These are phyloP conservation scores for Etheostoma perlongum DNA, from an alignment of 2,797 vertebrate genomes.

Conservation along the genomic window DNA sequence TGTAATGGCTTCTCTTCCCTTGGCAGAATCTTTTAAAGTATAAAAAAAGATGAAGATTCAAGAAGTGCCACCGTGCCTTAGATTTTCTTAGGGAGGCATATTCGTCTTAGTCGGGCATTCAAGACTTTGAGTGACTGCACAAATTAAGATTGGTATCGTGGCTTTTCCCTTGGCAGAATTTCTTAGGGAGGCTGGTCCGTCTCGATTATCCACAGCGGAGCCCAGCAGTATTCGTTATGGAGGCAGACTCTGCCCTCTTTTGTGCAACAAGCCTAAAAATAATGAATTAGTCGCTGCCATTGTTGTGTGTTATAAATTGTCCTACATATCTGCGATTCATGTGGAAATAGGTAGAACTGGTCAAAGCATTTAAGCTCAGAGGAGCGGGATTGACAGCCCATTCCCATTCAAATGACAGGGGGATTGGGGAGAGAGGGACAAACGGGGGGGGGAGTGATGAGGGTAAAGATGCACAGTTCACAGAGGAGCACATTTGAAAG, in stretches of 20 bases:
- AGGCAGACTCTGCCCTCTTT: constrained; percentile 29
- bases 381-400: constrained; percentile 32
- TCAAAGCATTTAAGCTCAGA: constrained; percentile 39
- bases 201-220: constrained; percentile 13
- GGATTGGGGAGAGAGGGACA: constrained; percentile 8
- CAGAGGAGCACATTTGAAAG: constrained; percentile 69
- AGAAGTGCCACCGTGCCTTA: constrained; percentile 25
- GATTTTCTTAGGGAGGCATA: constrained; percentile 6
- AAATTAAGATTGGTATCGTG: no score
- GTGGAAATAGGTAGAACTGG: constrained; percentile 61
- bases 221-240: constrained; percentile 3
- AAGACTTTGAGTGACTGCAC: no score
- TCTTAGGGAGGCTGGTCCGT: background rate
- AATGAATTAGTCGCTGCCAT: constrained; percentile 41
- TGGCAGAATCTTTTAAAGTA: constrained; percentile 45
- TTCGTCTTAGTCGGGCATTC: no score
- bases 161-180: no score
- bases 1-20: constrained; percentile 58
- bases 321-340: constrained; percentile 38
- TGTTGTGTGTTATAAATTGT: constrained; percentile 35
- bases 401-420: constrained; percentile 54
- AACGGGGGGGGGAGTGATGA: constrained; percentile 29
- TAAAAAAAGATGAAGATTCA: constrained; percentile 47
- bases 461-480: constrained; percentile 42
- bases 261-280: constrained; percentile 42